These are phyloP conservation scores for Cyclopterus lumpus DNA, from an alignment of 2,797 vertebrate species.

Conservation along the genomic window DNA sequence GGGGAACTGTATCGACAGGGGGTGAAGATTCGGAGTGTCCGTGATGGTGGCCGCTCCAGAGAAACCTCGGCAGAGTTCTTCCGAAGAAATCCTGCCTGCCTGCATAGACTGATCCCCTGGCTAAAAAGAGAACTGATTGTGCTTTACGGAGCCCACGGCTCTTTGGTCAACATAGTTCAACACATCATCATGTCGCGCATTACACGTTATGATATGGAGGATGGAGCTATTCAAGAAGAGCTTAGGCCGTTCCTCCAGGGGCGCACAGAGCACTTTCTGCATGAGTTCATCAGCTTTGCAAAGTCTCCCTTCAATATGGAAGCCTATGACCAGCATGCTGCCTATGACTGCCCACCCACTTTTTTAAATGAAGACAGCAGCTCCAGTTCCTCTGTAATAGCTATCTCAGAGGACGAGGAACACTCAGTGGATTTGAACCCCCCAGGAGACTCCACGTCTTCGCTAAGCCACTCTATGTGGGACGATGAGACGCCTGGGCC, in stretches of 20 bases:
- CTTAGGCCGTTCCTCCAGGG: conserved; percentile 91
- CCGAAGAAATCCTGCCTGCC: conserved; percentile 91
- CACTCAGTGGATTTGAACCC: conserved; percentile 74
- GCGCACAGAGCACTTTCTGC: conserved; percentile 94
- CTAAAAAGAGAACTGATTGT: conserved; percentile 92
- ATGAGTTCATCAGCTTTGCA: conserved; percentile 95
- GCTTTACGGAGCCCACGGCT: conserved; percentile 90
- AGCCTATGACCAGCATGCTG: conserved; percentile 91
- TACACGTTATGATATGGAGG: conserved; percentile 90
- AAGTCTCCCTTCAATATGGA: conserved; percentile 94
- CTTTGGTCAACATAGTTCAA: conserved; percentile 92
- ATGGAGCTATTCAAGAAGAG: conserved; percentile 88
- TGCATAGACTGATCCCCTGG: conserved; percentile 94
- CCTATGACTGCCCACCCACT: conserved; percentile 91
- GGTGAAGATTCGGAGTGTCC: conserved; percentile 86
- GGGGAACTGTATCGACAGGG: conserved; percentile 91
- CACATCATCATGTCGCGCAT: conserved; percentile 95
- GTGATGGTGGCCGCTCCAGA: conserved; percentile 90
- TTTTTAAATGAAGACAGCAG: conserved; percentile 90
- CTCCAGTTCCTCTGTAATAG: conserved; percentile 90
- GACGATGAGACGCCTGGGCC: conserved; percentile 97
- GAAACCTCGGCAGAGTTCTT: conserved; percentile 94
- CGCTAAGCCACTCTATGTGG: conserved; percentile 87
- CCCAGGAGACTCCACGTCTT: conserved; percentile 66
- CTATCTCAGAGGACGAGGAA: conserved; percentile 90